Conservation (phyloP, 2,797 vertebrate genomes). For the Syngnathus acus region DNA sequence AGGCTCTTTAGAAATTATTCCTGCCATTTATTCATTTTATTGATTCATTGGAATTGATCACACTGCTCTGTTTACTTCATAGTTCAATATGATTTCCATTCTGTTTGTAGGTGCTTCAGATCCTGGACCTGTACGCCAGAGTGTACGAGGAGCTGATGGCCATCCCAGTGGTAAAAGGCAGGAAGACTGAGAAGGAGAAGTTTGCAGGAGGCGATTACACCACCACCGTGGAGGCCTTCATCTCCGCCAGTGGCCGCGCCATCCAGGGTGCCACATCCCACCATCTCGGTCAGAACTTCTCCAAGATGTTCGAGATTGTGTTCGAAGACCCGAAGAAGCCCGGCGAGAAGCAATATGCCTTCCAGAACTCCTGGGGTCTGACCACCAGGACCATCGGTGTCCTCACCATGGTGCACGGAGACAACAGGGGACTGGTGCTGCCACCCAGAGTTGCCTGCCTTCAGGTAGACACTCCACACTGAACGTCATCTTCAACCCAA, state of each 20-base stretch:
- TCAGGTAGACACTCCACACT: slow-evolving; percentile 70
- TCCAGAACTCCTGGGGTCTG: slow-evolving; percentile 96
- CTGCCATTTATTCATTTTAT: background rate
- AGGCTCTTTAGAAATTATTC: background rate
- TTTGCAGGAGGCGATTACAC: slow-evolving; percentile 98
- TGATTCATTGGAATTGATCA: too few relatives aligned
- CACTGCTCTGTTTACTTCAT: too few relatives aligned
- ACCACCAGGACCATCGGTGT: slow-evolving; percentile 96
- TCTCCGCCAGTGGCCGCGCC: slow-evolving; percentile 94
- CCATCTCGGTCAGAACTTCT: slow-evolving; percentile 97
- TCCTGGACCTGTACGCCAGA: slow-evolving; percentile 86
- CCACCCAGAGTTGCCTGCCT: slow-evolving; percentile 90
- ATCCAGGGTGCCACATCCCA: slow-evolving; percentile 97
- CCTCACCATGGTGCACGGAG: slow-evolving; percentile 95
- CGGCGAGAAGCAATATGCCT: slow-evolving; percentile 92
- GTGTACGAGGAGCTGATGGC: slow-evolving; percentile 96
- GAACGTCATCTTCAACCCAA: background rate
- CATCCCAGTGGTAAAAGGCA: slow-evolving; percentile 93
- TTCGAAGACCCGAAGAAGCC: slow-evolving; percentile 94
- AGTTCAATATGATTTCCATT: background rate
- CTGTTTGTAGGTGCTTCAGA: slow-evolving; percentile 81
- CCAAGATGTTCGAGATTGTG: slow-evolving; percentile 93
- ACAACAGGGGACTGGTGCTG: slow-evolving; percentile 91
- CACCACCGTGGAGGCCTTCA: slow-evolving; percentile 89
- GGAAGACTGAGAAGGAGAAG: slow-evolving; percentile 96